Evolutionary conservation across 2,113 vertebrate species (phyloP).

Genomic region (Megatriorchis doriae): DNA sequence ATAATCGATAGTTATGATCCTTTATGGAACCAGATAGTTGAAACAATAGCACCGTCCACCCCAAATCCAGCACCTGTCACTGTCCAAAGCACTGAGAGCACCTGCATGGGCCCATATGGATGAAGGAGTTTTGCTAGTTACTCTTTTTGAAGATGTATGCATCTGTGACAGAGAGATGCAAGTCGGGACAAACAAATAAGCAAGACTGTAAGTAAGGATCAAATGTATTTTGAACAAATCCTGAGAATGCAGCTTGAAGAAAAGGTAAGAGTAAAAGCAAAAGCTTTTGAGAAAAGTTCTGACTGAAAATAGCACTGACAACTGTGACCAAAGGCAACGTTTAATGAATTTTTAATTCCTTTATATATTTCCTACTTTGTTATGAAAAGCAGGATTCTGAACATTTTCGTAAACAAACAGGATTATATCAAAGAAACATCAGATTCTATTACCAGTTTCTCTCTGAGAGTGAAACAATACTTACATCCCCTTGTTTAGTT

Average conservation of each 20-base stretch:
- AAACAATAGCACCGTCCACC: background rate
- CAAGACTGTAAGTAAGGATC: background rate
- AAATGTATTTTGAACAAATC: background rate
- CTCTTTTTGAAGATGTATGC: background rate
- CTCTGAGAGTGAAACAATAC: background rate
- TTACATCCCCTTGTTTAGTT: background rate
- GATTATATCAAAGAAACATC: background rate
- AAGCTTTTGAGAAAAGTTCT: background rate
- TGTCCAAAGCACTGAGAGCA: background rate
- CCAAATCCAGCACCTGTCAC: background rate
- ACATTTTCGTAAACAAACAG: background rate
- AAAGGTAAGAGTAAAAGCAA: background rate
- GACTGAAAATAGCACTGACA: background rate
- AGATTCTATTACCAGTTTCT: background rate
- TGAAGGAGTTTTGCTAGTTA: background rate
- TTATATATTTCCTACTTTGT: background rate
- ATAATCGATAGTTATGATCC: fast-evolving
- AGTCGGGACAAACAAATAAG: background rate
- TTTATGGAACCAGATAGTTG: background rate
- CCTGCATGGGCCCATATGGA: background rate
- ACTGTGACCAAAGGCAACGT: background rate
- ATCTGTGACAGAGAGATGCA: background rate
- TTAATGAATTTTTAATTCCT: background rate
- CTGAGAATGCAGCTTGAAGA: background rate
- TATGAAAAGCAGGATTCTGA: background rate